phyloP scores from a whole-genome alignment of 92 coral and sea anemone genomes.

The Phenganax stokvisi region DNA sequence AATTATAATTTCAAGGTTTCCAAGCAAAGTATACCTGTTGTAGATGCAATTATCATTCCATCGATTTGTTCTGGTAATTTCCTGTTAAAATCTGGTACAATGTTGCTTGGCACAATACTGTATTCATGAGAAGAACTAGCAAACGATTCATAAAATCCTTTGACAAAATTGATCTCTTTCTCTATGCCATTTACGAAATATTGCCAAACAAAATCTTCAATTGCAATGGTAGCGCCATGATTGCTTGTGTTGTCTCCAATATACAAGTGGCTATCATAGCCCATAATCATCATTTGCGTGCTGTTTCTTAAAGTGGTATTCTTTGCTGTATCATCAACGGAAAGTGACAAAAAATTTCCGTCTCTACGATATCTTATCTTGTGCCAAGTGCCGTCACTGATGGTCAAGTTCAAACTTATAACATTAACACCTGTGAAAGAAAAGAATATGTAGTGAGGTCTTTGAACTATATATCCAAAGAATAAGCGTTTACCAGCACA shows the following conservation, averaged over 20 bases:
- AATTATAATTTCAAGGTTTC: background rate
- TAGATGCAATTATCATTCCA: background rate
- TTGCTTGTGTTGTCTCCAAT: background rate
- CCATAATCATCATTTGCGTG: background rate
- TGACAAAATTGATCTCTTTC: background rate
- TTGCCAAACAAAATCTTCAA: constrained; percentile 8
- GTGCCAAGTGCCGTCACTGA: background rate
- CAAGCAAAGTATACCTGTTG: background rate
- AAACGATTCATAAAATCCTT: constrained; percentile 6
- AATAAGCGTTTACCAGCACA: too few relatives aligned
- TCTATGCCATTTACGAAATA: background rate
- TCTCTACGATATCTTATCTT: background rate
- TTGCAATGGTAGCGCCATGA: background rate
- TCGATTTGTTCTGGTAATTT: background rate
- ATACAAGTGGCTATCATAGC: background rate
- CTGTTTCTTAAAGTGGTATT: background rate
- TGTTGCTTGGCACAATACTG: background rate
- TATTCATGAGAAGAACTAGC: background rate
- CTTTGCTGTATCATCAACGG: background rate
- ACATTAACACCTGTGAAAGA: background rate
- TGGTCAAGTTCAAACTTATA: background rate
- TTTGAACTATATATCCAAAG: too few relatives aligned
- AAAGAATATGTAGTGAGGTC: background rate
- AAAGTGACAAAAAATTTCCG: background rate
- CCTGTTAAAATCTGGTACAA: background rate